These are phyloP conservation scores for Oncorhynchus gorbuscha DNA, from an alignment of 2,113 vertebrate species.

Conservation along the genomic window DNA sequence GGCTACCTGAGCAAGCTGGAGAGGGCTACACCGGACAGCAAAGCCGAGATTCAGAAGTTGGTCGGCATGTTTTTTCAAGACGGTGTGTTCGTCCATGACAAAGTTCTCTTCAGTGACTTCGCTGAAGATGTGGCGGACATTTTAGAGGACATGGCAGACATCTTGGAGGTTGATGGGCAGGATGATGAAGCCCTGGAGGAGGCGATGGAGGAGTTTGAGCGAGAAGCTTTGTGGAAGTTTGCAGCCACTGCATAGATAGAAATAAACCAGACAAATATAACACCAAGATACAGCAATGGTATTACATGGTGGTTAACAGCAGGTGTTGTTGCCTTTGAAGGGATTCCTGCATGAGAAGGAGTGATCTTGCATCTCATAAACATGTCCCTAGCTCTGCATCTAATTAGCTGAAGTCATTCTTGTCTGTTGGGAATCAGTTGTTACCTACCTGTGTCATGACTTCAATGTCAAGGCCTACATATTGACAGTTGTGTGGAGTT, in stretches of 20 bases:
- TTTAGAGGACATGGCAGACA: constrained; percentile 85
- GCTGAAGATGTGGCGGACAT: constrained; percentile 73
- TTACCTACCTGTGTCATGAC: constrained; percentile 55
- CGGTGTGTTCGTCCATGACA: constrained; percentile 80
- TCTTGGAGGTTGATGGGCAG: constrained; percentile 69
- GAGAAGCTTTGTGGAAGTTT: constrained; percentile 76
- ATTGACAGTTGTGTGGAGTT: constrained; percentile 46
- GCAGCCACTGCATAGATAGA: constrained; percentile 43
- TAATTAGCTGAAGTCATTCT: constrained; percentile 58
- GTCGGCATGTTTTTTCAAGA: constrained; percentile 73
- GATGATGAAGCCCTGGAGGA: constrained; percentile 69
- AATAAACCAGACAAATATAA: background rate
- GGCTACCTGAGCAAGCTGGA: constrained; percentile 76
- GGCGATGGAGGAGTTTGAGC: constrained; percentile 86
- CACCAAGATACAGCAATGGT: constrained; percentile 35
- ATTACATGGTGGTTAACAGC: constrained; percentile 25
- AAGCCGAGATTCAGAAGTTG: constrained; percentile 64
- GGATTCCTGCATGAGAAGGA: too few relatives aligned
- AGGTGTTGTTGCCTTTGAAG: constrained; percentile 23
- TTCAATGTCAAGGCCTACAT: constrained; percentile 37
- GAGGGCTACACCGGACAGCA: constrained; percentile 44
- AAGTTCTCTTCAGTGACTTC: constrained; percentile 82
- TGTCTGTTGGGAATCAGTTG: constrained; percentile 55
- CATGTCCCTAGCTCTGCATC: constrained; percentile 58
- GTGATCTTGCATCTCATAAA: constrained; percentile 20